Conservation (phyloP, 1,140 invertebrate genomes). For the Zaprionus kolodkinae region DNA sequence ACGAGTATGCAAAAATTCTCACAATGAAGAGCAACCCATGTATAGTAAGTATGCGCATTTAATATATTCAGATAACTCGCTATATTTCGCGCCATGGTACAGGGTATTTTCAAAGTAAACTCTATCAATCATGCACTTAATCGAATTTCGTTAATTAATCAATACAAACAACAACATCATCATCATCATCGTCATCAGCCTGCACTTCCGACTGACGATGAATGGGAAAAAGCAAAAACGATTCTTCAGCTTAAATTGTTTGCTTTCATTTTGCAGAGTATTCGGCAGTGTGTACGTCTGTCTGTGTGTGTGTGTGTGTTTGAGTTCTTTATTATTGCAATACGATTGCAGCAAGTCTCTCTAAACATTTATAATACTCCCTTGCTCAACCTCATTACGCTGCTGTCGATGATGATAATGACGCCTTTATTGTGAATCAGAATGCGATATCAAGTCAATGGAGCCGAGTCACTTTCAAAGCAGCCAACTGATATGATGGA, state of each 20-base stretch:
- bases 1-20: not conserved
- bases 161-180: conserved; percentile 16
- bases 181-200: not conserved
- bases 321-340: conserved; percentile 11
- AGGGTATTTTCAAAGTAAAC: conserved; percentile 13
- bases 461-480: not conserved
- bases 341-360: conserved; percentile 2
- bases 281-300: not conserved
- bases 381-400: not conserved
- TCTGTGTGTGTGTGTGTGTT: conserved; percentile 17
- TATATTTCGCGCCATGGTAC: not conserved
- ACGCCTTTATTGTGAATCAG: not conserved
- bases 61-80: not conserved
- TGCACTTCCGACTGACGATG: conserved; percentile 38
- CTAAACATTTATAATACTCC: not conserved
- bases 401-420: not conserved
- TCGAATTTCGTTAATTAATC: conserved; percentile 53
- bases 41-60: not conserved
- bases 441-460: not conserved
- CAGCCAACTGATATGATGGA: not conserved
- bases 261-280: conserved; percentile 2
- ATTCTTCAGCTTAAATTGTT: conserved; percentile 14
- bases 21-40: not conserved
- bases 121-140: conserved; percentile 47
- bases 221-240: conserved; percentile 10